Evolutionary conservation across 2,888 invertebrate species (phyloP), one percentile per base, ranked within the genome.

Genomic region (Polydesmus complanatus): DNA sequence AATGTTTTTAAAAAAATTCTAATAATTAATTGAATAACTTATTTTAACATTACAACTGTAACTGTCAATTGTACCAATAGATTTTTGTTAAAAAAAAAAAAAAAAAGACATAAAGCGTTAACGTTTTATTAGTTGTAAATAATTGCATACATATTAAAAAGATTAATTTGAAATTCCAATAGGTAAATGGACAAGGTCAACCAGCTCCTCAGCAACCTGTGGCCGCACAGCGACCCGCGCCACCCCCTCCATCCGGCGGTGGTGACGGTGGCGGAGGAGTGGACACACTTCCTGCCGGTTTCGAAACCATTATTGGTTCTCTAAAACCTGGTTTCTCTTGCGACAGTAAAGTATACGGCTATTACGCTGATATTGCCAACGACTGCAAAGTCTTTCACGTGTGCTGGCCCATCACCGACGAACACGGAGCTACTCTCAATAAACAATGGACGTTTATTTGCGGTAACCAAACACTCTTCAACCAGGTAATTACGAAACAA

Each of bases 401-500:
- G 19, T 64, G 64, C 51, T 48, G 60, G 53, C 64, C 64, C 1
- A 59, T 60, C 22, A 54, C 55, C n/a, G 62, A 62, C 22, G 62
- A 62, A 49, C 51, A 21, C 8, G 62, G 64, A 60, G 60, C 57
- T 19, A 60, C 55, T 2, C 14, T 60, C 14, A 61, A 56, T 27
- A 57, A 60, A 23, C 62, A 62, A 27, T 64, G 58, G 57, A 61
- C 60, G 21, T 64, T 64, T 61, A 57, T 64, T 27, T 64, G 64
- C 26, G 64, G 64, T 21, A 64, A 64, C 23, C 64, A 64, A 47
- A 64, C 64, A 25, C 21, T 62, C 2, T 64, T 64, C 51, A 62
- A 64, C 25, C 64, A 64, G 62, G 64, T 64, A 53, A 62, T 56
- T 11, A 19, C 8, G 8, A 3, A 22, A 8, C 27, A 18, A 56